Base-by-base conservation (phyloP, 2,113 vertebrate species). In the Odontesthes bonariensis region DNA sequence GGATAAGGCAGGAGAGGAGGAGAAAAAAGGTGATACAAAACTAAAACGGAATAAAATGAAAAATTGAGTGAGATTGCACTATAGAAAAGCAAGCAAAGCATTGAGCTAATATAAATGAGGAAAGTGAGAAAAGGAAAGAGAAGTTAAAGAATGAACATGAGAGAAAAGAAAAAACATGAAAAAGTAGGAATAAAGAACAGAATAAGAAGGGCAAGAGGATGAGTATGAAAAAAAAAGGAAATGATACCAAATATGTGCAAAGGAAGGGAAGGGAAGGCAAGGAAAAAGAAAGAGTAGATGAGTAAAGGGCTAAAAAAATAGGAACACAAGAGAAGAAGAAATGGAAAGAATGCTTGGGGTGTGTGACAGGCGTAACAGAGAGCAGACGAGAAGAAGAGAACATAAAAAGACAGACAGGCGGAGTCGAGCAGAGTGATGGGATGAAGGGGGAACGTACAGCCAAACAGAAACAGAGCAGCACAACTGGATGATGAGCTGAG, bases 401-500 rank as follows among this genome's bases (percentile, higher is more conserved):
- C 13, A 57, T 33, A 57, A 35, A 14, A 31, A 66, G 20, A 56
- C 12, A 64, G 27, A 38, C 46, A 56, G 38, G 23, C 19, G 19
- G 44, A 14, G 58, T 0, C 3, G 7, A 59, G 53, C 1, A 10
- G 3, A 64, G 31, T 9, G 31, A 38, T 11, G 31, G 23, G 33
- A 60, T 49, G 5, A 47, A 46, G 44, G 53, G 44, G 20, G 47
- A 59, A 53, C 13, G 40, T 31, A 63, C 32, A 40, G 56, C 27
- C 33, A 40, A 64, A 81, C 6, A 52, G 59, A 60, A 57, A 52
- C 22, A 67, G 35, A 64, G 46, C 13, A 66, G 47, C 54, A 67
- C 44, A 51, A 42, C 20, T 19, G 40, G 66, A 38, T 63, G 54
- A 67, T 52, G 58, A 75, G 69, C 69, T 20, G 54, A 82, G 51